Conservation (phyloP, 2,113 vertebrate genomes). For the Rhagologus leucostigma region DNA sequence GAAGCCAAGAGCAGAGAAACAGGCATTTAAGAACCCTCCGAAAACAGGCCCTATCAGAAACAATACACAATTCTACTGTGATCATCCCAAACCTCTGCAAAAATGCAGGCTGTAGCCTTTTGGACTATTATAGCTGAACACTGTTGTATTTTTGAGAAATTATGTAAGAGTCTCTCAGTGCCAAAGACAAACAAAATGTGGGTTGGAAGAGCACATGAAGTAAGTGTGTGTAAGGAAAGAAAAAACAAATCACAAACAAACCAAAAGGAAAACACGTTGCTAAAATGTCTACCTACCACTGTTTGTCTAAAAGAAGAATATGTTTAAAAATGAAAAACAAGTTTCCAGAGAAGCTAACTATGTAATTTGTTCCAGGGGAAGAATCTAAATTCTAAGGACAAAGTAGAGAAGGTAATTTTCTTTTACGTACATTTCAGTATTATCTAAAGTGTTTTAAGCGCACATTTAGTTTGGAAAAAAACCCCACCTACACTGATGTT, state of each 20-base stretch:
- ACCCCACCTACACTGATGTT: neutral
- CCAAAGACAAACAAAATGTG: conserved; percentile 33
- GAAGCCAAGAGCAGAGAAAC: conserved; percentile 22
- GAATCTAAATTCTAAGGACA: neutral
- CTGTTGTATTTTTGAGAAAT: conserved; percentile 26
- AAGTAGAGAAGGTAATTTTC: neutral
- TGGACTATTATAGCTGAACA: neutral
- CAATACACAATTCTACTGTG: conserved; percentile 10
- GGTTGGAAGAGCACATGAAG: neutral
- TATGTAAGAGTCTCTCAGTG: conserved; percentile 6
- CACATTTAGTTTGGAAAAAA: neutral
- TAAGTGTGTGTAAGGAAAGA: neutral
- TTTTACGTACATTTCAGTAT: neutral
- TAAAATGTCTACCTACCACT: neutral
- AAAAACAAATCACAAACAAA: neutral
- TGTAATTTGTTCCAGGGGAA: neutral
- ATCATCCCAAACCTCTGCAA: conserved; percentile 17
- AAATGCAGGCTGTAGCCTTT: conserved; percentile 21
- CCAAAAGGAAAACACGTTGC: neutral
- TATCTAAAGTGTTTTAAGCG: neutral
- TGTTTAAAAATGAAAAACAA: neutral
- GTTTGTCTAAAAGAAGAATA: neutral
- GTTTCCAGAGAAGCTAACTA: neutral
- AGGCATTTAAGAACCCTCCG: neutral
- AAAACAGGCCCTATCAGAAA: conserved; percentile 3